Conservation (phyloP, 92 coral and sea anemone genomes). For the Diadumene lineata region DNA sequence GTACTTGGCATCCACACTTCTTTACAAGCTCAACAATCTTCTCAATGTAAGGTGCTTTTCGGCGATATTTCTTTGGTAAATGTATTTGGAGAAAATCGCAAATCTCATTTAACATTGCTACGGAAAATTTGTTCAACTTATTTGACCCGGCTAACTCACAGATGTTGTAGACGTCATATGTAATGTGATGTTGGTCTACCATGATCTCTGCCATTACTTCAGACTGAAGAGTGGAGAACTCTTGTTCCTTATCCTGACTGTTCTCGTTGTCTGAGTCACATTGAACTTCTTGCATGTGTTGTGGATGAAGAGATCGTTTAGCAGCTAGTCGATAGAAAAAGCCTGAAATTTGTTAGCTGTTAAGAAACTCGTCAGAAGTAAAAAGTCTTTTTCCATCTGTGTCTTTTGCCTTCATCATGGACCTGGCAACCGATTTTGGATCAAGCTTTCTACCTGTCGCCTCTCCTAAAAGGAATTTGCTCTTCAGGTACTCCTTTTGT, state of each 20-base stretch:
- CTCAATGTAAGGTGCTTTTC: too few relatives aligned
- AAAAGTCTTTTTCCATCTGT: slow-evolving; percentile 37
- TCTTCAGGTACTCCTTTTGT: slow-evolving; percentile 52
- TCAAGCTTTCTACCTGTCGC: slow-evolving; percentile 59
- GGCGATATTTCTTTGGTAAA: too few relatives aligned
- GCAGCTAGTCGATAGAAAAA: slow-evolving; percentile 55
- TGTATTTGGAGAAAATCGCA: too few relatives aligned
- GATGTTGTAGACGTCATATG: slow-evolving; percentile 49
- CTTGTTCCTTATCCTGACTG: slow-evolving; percentile 35
- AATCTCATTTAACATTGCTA: slow-evolving; percentile 41
- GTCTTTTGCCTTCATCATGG: slow-evolving; percentile 62
- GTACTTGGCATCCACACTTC: too few relatives aligned
- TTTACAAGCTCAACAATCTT: too few relatives aligned
- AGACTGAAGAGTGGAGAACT: slow-evolving; percentile 26
- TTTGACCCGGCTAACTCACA: slow-evolving; percentile 45
- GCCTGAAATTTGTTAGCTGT: slow-evolving; percentile 49
- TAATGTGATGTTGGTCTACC: slow-evolving; percentile 46
- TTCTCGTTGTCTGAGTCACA: slow-evolving; percentile 37
- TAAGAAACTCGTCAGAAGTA: slow-evolving; percentile 49
- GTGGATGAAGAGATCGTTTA: slow-evolving; percentile 37
- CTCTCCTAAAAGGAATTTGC: slow-evolving; percentile 57
- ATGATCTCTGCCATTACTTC: slow-evolving; percentile 39
- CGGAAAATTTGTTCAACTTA: slow-evolving; percentile 40
- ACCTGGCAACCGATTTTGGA: slow-evolving; percentile 61
- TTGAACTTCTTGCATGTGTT: too few relatives aligned